Conservation (phyloP, 2,888 invertebrate genomes). For the Blastobasis lacticolella region DNA sequence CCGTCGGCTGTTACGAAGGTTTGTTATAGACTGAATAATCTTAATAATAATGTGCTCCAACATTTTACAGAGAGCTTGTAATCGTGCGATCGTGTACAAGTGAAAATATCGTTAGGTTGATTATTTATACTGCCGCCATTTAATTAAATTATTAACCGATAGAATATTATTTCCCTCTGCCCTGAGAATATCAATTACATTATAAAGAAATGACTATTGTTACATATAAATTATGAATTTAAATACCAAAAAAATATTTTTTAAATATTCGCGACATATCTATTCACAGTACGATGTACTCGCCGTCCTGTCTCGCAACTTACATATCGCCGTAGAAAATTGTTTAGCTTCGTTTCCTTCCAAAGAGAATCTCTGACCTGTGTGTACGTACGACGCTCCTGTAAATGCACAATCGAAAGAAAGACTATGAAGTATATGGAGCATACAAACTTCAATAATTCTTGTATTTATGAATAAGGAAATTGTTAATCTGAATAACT, state of each 20-base stretch:
- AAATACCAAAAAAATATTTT: slow-evolving; percentile 20
- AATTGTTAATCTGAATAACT: slow-evolving; percentile 60
- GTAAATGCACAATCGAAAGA: background rate
- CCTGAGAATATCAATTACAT: too few species aligned
- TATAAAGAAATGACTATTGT: too few species aligned
- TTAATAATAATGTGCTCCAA: slow-evolving; percentile 23
- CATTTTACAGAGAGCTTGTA: background rate
- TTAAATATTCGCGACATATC: slow-evolving; percentile 35
- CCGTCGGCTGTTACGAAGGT: slow-evolving; percentile 28
- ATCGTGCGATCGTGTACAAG: background rate
- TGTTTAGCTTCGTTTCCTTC: slow-evolving; percentile 21
- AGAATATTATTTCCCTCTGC: too few species aligned
- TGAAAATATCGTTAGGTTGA: too few species aligned
- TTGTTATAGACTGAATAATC: slow-evolving; percentile 63
- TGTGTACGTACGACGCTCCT: background rate
- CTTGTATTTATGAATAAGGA: slow-evolving; percentile 23
- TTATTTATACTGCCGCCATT: too few species aligned
- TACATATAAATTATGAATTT: too few species aligned
- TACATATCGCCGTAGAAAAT: slow-evolving; percentile 55
- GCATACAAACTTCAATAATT: too few species aligned
- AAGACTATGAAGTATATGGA: too few species aligned
- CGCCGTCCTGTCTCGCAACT: slow-evolving; percentile 56
- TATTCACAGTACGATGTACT: slow-evolving; percentile 28
- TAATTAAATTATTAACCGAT: too few species aligned
- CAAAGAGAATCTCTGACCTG: slow-evolving; percentile 23